Conservation (phyloP, 1,140 invertebrate species). For the Polypedilum pembai region DNA sequence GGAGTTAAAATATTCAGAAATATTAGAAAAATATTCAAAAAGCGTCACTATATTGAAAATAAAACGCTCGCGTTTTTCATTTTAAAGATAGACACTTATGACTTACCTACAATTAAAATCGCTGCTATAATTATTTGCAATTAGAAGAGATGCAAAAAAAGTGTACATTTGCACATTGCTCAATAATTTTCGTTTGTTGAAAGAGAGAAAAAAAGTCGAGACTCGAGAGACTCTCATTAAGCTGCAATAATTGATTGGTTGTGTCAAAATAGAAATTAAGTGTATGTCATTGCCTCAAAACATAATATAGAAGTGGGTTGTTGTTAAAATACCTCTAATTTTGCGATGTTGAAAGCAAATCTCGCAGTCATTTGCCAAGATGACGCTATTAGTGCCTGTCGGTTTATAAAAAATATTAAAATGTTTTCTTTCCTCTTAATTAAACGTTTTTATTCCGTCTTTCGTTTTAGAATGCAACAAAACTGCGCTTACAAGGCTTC, state of each 20-base stretch:
- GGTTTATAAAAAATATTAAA: neutral
- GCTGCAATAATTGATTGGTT: neutral
- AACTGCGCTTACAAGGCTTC: conserved; percentile 66
- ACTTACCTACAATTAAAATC: neutral
- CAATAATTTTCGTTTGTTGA: neutral
- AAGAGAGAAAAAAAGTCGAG: neutral
- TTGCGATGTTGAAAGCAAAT: too few relatives aligned
- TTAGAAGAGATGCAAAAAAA: neutral
- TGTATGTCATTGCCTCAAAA: neutral
- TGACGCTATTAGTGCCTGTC: neutral
- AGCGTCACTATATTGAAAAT: too few relatives aligned
- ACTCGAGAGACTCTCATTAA: neutral
- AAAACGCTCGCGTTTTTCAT: neutral
- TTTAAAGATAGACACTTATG: neutral
- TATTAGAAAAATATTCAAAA: too few relatives aligned
- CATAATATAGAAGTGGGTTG: too few relatives aligned
- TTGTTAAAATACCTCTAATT: too few relatives aligned
- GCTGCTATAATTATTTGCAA: too few relatives aligned
- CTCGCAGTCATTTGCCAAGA: neutral
- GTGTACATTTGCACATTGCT: neutral
- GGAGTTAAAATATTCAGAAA: too few relatives aligned
- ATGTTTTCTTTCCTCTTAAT: neutral
- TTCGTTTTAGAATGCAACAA: conserved; percentile 60
- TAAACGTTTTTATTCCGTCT: conserved; percentile 5
- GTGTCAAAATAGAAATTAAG: neutral